Evolutionary conservation across 1,140 invertebrate genomes (phyloP).

Genomic region (Tenebrio molitor): DNA sequence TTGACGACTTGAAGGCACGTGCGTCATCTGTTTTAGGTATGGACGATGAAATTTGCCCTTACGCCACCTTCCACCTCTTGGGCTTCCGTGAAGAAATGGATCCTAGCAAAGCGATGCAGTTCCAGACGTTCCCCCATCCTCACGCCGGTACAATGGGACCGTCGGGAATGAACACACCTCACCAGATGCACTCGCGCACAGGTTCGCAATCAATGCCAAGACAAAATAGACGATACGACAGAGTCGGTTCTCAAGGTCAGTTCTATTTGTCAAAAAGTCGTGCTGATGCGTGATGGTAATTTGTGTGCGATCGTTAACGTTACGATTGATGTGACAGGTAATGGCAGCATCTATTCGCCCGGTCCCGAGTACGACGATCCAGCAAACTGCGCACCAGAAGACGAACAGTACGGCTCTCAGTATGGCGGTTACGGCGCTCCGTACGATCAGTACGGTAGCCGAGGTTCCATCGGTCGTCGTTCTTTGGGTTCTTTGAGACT

Average conservation of each 20-base stretch:
- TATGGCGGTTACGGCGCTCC: conserved; percentile 86
- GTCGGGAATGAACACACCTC: conserved; percentile 73
- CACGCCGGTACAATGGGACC: conserved; percentile 85
- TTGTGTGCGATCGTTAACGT: no score
- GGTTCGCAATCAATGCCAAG: conserved; percentile 89
- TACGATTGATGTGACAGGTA: conserved; percentile 68
- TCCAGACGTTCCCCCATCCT: conserved; percentile 91
- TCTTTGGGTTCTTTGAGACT: conserved; percentile 77
- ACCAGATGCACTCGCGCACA: conserved; percentile 82
- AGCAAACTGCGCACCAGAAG: conserved; percentile 91
- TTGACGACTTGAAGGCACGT: no score
- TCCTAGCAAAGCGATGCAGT: conserved; percentile 87
- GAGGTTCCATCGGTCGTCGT: conserved; percentile 77
- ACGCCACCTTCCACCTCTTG: conserved; percentile 93
- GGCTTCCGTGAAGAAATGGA: conserved; percentile 97
- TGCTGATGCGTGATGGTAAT: no score
- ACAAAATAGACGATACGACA: conserved; percentile 63
- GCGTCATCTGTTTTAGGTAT: conserved; percentile 74
- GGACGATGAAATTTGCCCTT: conserved; percentile 95
- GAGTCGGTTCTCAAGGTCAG: conserved; percentile 65
- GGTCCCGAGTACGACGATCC: conserved; percentile 91
- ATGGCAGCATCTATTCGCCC: conserved; percentile 79
- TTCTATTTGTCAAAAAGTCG: no score
- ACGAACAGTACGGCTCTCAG: conserved; percentile 88
- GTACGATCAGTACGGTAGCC: conserved; percentile 88